Conservation (phyloP, 2,113 vertebrate species). For the Orthonyx spaldingii region DNA sequence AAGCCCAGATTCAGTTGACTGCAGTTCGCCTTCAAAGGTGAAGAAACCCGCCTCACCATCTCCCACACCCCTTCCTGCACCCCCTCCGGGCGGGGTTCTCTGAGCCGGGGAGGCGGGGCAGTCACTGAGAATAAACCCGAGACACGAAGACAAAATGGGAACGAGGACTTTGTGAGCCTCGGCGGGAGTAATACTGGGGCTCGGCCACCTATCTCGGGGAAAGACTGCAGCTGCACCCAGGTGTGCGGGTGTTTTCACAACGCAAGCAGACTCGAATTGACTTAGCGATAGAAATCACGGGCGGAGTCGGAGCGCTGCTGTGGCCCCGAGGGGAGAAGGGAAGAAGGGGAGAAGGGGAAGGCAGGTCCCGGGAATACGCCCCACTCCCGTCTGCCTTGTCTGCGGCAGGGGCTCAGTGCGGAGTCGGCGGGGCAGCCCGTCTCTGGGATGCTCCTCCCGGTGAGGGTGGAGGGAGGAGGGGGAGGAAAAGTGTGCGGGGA, state of each 20-base stretch:
- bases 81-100: not conserved
- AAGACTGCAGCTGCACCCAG: not conserved
- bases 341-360: not conserved
- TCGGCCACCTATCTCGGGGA: not conserved
- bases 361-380: not conserved
- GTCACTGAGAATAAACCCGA: not conserved
- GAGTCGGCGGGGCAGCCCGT: not conserved
- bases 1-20: not conserved
- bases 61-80: not conserved
- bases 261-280: not conserved
- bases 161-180: not conserved
- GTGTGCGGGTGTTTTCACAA: not conserved
- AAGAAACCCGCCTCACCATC: not conserved
- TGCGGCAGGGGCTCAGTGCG: not conserved
- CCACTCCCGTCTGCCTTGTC: not conserved
- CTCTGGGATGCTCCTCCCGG: not conserved
- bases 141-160: not conserved
- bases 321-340: too few species aligned
- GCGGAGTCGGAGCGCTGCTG: not conserved
- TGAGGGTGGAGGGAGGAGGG: not conserved
- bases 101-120: not conserved
- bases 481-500: constrained; percentile 34
- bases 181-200: not conserved
- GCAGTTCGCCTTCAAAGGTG: not conserved
- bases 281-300: not conserved